Evolutionary conservation across 2,888 invertebrate species (phyloP).

Genomic region (Dicyrtomina minuta): DNA sequence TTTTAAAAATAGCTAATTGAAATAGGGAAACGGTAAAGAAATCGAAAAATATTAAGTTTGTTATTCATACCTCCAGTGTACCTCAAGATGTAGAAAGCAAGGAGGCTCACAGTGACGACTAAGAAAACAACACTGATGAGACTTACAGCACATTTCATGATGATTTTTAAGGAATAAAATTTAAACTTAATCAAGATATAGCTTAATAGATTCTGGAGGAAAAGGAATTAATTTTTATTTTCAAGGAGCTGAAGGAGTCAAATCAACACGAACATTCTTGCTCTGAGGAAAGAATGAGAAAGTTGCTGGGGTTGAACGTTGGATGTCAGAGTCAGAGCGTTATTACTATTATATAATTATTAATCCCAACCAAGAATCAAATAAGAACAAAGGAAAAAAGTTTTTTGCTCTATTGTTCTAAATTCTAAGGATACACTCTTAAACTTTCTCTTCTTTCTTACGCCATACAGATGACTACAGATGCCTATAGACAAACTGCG

Average conservation of each 20-base stretch:
- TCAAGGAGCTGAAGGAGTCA: no score
- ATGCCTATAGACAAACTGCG: no score
- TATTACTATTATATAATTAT: neutral
- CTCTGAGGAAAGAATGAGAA: no score
- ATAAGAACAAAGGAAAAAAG: no score
- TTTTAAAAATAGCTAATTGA: neutral
- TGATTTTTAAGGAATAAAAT: no score
- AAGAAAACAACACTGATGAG: constrained; percentile 43
- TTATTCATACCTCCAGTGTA: constrained; percentile 34
- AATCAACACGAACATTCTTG: no score
- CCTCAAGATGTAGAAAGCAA: constrained; percentile 39
- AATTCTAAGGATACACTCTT: neutral
- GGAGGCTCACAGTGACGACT: constrained; percentile 32
- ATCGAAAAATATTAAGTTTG: no score
- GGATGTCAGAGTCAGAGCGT: neutral
- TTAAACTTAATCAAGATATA: no score
- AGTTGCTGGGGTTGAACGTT: no score
- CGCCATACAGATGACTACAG: neutral
- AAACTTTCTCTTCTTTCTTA: neutral
- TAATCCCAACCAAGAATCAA: neutral
- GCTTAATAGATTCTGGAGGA: no score
- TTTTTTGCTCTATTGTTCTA: no score
- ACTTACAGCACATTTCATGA: constrained; percentile 46
- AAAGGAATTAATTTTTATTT: neutral
- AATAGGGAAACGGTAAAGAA: neutral